Percentiles rank a stretch among this genome's conserved stretches.
These are phyloP conservation scores for Ceratitis capitata DNA, from an alignment of 1,140 invertebrate genomes.

Conservation along the genomic window DNA sequence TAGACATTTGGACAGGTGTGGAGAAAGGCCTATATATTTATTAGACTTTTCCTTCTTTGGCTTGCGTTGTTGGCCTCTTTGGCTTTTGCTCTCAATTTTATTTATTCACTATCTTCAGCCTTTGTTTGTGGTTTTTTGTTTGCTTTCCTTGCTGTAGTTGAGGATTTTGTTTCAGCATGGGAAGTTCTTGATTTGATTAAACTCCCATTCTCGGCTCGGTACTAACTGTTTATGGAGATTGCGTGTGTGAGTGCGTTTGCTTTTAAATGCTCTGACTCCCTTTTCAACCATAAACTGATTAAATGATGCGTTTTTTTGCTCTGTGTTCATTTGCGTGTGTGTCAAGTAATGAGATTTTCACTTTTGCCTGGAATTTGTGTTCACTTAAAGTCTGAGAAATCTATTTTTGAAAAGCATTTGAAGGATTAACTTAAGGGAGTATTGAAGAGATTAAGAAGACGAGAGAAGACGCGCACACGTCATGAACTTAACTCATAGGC, in stretches of 20 bases:
- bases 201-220: not conserved
- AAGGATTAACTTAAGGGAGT: too few species aligned
- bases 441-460: too few species aligned
- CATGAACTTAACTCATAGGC: too few species aligned
- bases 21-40: not conserved
- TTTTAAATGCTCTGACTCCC: not conserved
- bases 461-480: too few species aligned
- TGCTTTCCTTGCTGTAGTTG: not conserved
- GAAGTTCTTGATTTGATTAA: conserved; percentile 7
- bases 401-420: too few species aligned
- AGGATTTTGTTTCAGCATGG: not conserved
- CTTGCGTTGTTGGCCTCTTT: not conserved
- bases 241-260: not conserved
- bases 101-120: not conserved
- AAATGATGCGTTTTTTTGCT: not conserved
- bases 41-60: not conserved
- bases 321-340: not conserved
- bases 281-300: not conserved
- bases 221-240: not conserved
- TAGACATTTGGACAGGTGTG: not conserved
- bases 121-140: not conserved
- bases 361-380: not conserved
- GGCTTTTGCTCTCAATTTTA: not conserved
- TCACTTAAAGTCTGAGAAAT: too few species aligned
- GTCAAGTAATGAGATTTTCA: not conserved